Percentiles rank a stretch among this genome's conserved stretches.
phyloP scores from a whole-genome alignment of 2,888 invertebrate genomes.

The Rotaria magnacalcarata region DNA sequence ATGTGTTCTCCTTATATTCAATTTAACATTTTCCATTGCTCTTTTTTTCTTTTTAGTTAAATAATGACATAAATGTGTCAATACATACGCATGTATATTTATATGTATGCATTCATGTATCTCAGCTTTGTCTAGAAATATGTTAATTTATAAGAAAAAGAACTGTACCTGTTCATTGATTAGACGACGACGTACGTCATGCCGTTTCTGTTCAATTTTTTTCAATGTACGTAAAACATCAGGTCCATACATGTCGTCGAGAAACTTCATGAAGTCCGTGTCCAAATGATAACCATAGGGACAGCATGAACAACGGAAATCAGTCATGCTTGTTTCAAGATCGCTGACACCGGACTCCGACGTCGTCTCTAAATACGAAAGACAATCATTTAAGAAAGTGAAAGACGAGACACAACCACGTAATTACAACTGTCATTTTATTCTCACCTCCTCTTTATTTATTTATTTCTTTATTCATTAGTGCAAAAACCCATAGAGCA shows the following conservation, averaged over 20 bases:
- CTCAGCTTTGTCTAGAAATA: background rate
- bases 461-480: slow-evolving; percentile 8
- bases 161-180: slow-evolving; percentile 14
- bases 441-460: slow-evolving; percentile 8
- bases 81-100: background rate
- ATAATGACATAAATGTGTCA: background rate
- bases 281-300: slow-evolving; percentile 87
- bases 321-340: slow-evolving; percentile 44
- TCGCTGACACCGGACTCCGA: slow-evolving; percentile 47
- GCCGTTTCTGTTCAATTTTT: slow-evolving; percentile 41
- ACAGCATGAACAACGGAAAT: slow-evolving; percentile 69
- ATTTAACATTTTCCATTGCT: background rate
- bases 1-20: background rate
- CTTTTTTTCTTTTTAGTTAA: background rate
- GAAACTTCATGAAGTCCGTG: slow-evolving; percentile 67
- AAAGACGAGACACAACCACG: background rate
- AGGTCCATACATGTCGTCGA: slow-evolving; percentile 40
- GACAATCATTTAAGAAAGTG: background rate
- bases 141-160: background rate
- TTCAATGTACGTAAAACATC: slow-evolving; percentile 38
- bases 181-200: slow-evolving; percentile 37
- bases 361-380: slow-evolving; percentile 43
- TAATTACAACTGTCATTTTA: background rate
- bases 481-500: background rate
- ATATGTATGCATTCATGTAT: background rate